Evolutionary conservation across 2,113 vertebrate species (phyloP).

Genomic region (Pongo abelii): DNA sequence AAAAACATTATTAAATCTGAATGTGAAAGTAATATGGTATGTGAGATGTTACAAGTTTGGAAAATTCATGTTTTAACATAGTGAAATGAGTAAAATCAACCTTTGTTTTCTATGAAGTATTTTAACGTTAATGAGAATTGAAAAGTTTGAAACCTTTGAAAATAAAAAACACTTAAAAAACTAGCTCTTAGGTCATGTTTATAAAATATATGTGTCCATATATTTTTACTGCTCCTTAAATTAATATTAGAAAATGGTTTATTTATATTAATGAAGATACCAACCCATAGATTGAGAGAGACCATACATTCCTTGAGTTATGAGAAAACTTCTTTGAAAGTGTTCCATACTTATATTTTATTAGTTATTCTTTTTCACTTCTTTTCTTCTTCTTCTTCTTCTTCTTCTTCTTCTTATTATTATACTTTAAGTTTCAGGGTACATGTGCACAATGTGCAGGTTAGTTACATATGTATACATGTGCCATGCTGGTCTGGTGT

Average conservation of each 20-base stretch:
- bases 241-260: neutral
- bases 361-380: neutral
- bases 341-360: neutral
- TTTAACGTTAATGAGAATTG: constrained; percentile 23
- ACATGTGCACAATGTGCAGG: too few species aligned
- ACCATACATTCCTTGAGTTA: neutral
- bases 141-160: neutral
- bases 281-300: neutral
- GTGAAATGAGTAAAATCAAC: neutral
- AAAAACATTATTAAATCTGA: neutral
- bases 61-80: neutral
- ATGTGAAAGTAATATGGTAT: neutral
- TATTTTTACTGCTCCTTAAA: neutral
- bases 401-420: too few species aligned
- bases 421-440: too few species aligned
- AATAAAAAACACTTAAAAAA: constrained; percentile 6
- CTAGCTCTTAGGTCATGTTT: neutral
- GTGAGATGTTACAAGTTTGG: neutral
- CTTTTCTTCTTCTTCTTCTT: neutral
- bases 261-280: neutral
- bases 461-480: too few species aligned
- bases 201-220: neutral
- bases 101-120: neutral
- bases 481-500: too few species aligned
- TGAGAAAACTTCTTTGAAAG: neutral